phyloP scores from a whole-genome alignment of 2,113 vertebrate species.

The Lepus americanus region DNA sequence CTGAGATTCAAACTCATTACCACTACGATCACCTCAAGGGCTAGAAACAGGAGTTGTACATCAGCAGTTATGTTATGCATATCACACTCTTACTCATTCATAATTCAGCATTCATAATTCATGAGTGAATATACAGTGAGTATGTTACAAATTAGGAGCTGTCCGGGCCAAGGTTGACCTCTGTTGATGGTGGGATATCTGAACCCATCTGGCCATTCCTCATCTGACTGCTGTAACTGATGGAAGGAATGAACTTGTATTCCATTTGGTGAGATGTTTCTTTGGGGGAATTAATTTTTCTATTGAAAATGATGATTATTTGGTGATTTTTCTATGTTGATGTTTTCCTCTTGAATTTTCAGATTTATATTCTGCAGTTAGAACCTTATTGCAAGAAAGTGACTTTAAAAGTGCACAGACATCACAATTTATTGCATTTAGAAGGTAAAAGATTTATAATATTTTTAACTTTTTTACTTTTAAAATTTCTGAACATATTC shows the following conservation, averaged over 20 bases:
- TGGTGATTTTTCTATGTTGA: conserved; percentile 36
- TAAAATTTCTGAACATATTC: not conserved
- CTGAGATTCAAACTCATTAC: not conserved
- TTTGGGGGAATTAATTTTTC: not conserved
- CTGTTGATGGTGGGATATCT: not conserved
- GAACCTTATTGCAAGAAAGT: conserved; percentile 87
- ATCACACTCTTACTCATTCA: not conserved
- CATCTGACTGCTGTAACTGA: not conserved
- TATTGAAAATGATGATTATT: not conserved
- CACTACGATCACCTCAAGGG: not conserved
- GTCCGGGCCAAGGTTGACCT: not conserved
- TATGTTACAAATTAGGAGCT: not conserved
- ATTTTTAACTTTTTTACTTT: conserved; percentile 26
- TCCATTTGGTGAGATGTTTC: not conserved
- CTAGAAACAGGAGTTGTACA: not conserved
- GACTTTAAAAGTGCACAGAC: conserved; percentile 86
- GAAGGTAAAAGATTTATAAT: conserved; percentile 86
- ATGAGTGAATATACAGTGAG: not conserved
- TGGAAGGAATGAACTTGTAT: not conserved
- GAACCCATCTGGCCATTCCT: not conserved
- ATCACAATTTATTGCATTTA: conserved; percentile 94
- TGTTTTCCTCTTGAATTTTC: conserved; percentile 76
- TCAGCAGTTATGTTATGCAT: not conserved
- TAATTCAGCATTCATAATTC: not conserved
- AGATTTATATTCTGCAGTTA: conserved; percentile 87